Percentiles rank a stretch among this genome's conserved stretches.
These are phyloP conservation scores for Cantharis rustica DNA, from an alignment of 2,888 invertebrate genomes.

Conservation along the genomic window DNA sequence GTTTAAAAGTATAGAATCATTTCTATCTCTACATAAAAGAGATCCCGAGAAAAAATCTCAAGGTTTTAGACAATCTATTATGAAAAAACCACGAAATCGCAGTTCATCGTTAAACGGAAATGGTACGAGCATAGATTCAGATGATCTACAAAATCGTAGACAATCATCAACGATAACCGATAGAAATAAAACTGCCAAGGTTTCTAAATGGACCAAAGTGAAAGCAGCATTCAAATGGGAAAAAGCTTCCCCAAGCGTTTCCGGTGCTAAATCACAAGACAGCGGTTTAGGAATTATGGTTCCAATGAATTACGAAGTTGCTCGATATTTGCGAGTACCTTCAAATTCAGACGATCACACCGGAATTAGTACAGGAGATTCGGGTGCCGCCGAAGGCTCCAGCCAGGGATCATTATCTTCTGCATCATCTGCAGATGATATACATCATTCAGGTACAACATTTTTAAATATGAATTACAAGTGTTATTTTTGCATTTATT, in stretches of 20 bases:
- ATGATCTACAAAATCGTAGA: conserved; percentile 1
- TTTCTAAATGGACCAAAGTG: conserved; percentile 88
- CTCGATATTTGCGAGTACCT: conserved; percentile 60
- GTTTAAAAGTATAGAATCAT: conserved; percentile 65
- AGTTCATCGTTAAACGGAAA: conserved; percentile 62
- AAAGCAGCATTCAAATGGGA: conserved; percentile 90
- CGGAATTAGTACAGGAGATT: conserved; percentile 62
- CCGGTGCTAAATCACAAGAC: conserved; percentile 54
- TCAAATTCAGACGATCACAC: conserved; percentile 51
- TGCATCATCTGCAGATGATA: conserved; percentile 76
- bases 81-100: conserved; percentile 61
- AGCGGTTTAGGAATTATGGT: conserved; percentile 55
- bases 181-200: conserved; percentile 59
- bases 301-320: conserved; percentile 59
- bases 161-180: conserved; percentile 9
- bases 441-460: conserved; percentile 47
- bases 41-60: conserved; percentile 40
- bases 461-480: neutral
- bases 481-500: neutral
- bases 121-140: neutral
- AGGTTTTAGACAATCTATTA: conserved; percentile 57
- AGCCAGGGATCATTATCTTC: conserved; percentile 72
- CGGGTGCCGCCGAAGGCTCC: conserved; percentile 59
- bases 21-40: conserved; percentile 57
- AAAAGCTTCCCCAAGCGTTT: conserved; percentile 61